Conservation (phyloP, 2,113 vertebrate species). For the Condylura cristata region DNA sequence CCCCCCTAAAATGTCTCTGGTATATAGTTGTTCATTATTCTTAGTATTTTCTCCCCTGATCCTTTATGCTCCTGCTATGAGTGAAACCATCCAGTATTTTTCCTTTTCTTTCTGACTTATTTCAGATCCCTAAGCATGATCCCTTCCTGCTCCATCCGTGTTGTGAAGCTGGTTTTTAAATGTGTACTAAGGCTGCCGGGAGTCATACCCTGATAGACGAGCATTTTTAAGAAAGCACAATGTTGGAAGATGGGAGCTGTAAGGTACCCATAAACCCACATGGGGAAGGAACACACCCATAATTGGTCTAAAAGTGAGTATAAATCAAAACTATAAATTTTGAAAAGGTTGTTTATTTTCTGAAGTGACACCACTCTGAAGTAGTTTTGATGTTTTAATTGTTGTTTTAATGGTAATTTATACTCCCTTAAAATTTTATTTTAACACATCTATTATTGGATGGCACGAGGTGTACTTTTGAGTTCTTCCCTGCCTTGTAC, state of each 20-base stretch:
- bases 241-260: background rate
- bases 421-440: background rate
- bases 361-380: background rate
- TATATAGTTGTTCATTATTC: too few relatives aligned
- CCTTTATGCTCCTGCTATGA: too few relatives aligned
- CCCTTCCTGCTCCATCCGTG: too few relatives aligned
- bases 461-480: fast-evolving
- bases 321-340: background rate
- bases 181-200: background rate
- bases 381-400: background rate
- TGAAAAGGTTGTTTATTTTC: background rate
- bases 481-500: background rate
- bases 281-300: background rate
- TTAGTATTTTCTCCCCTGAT: too few relatives aligned
- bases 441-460: too few relatives aligned
- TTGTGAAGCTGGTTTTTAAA: background rate
- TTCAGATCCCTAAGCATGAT: too few relatives aligned
- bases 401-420: background rate
- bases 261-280: background rate
- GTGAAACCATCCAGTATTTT: too few relatives aligned
- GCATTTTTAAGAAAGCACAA: background rate
- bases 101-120: too few relatives aligned
- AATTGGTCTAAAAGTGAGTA: background rate
- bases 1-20: too few relatives aligned
- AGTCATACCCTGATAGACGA: fast-evolving